phyloP scores from a whole-genome alignment of 2,888 invertebrate species.

The Embidobia sp. region DNA sequence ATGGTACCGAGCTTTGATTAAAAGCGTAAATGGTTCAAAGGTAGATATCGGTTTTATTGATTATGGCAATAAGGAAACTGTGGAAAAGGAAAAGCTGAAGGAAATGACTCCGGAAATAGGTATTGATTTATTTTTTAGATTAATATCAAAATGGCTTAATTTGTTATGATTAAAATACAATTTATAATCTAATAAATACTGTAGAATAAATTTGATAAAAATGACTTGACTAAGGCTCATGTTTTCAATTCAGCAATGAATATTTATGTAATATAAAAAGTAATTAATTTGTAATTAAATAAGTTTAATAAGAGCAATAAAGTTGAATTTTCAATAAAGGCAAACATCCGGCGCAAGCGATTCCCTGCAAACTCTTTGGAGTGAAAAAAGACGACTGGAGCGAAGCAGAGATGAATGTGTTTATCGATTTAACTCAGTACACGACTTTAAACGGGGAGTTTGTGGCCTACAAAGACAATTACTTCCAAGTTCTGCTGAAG shows the following conservation, averaged over 20 bases:
- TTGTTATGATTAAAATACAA: no score
- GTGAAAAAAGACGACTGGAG: conserved; percentile 70
- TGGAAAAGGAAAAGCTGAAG: conserved; percentile 83
- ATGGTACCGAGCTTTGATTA: conserved; percentile 86
- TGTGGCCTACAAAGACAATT: conserved; percentile 68
- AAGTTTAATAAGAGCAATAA: no score
- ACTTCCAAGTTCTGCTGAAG: conserved; percentile 73
- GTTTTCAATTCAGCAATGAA: no score
- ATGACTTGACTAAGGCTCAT: no score
- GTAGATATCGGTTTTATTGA: conserved; percentile 86
- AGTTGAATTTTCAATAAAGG: no score
- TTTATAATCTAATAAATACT: no score
- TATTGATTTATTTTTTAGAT: no score
- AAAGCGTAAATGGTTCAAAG: conserved; percentile 81
- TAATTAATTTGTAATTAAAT: no score
- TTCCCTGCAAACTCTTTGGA: conserved; percentile 78
- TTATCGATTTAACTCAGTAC: conserved; percentile 66
- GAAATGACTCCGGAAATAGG: conserved; percentile 72
- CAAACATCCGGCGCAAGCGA: conserved; percentile 77
- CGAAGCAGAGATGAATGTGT: conserved; percentile 65
- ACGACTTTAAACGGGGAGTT: conserved; percentile 76
- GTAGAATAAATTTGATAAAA: no score
- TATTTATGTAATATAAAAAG: no score
- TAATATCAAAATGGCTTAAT: no score
- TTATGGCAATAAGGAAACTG: conserved; percentile 87